Percentiles rank a stretch among this genome's conserved stretches.
These are phyloP conservation scores for Aphrophora alni DNA, from an alignment of 2,888 invertebrate genomes.

Conservation along the genomic window DNA sequence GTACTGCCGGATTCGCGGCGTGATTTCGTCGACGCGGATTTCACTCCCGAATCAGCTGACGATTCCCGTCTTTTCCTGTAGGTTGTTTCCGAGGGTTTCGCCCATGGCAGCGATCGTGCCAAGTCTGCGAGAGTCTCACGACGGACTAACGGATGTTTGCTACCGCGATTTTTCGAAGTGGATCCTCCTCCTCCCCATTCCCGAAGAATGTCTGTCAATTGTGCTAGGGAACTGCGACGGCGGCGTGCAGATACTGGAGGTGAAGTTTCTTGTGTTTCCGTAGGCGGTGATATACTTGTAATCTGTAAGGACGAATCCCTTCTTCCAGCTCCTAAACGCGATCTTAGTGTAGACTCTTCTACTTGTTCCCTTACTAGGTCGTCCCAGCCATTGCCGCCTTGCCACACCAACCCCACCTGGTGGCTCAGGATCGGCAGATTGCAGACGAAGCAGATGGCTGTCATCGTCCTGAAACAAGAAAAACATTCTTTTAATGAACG, in stretches of 20 bases:
- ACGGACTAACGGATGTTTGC: slow-evolving; percentile 70
- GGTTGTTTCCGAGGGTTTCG: slow-evolving; percentile 63
- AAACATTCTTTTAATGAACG: neutral
- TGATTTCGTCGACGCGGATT: slow-evolving; percentile 70
- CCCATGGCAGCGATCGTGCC: slow-evolving; percentile 84
- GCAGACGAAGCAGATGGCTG: slow-evolving; percentile 95
- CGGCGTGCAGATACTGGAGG: slow-evolving; percentile 66
- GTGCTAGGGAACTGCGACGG: slow-evolving; percentile 84
- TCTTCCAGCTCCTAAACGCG: slow-evolving; percentile 79
- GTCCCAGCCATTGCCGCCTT: slow-evolving; percentile 94
- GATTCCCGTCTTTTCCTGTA: slow-evolving; percentile 82
- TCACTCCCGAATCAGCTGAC: slow-evolving; percentile 85
- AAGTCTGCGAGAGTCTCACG: slow-evolving; percentile 88
- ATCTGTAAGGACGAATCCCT: slow-evolving; percentile 93
- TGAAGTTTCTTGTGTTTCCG: slow-evolving; percentile 73
- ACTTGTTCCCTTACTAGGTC: slow-evolving; percentile 86
- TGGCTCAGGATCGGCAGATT: slow-evolving; percentile 93
- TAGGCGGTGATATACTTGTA: slow-evolving; percentile 80
- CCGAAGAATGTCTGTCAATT: slow-evolving; percentile 84
- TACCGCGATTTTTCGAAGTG: slow-evolving; percentile 61
- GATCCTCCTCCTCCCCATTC: slow-evolving; percentile 79
- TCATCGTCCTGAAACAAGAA: slow-evolving; percentile 77
- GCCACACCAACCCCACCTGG: slow-evolving; percentile 93
- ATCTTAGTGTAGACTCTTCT: slow-evolving; percentile 84
- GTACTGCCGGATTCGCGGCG: slow-evolving; percentile 73